Percentiles rank a stretch among this genome's conserved stretches.
These are phyloP conservation scores for Bambusicola thoracicus DNA, from an alignment of 2,113 vertebrate genomes.

Conservation along the genomic window DNA sequence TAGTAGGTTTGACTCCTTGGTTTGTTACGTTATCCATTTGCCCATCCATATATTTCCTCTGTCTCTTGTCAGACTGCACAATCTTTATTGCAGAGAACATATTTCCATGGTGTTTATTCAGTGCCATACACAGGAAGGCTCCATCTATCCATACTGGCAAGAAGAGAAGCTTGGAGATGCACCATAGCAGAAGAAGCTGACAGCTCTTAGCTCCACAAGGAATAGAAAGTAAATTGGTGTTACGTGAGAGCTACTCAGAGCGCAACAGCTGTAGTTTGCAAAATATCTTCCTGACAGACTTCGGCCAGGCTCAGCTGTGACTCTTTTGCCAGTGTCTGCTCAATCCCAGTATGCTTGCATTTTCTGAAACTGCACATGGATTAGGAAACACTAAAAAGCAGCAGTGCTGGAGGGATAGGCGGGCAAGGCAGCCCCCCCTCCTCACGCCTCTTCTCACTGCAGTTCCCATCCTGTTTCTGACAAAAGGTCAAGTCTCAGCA, in stretches of 20 bases:
- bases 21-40: neutral
- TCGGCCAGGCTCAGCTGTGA: neutral
- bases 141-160: neutral
- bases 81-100: neutral
- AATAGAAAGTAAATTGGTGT: neutral
- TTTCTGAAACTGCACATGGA: neutral
- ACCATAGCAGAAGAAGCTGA: neutral
- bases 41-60: neutral
- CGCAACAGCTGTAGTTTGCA: neutral
- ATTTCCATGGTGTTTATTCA: neutral
- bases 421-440: neutral
- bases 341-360: neutral
- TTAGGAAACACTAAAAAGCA: neutral
- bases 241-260: neutral
- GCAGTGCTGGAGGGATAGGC: neutral
- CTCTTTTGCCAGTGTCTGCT: neutral
- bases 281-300: neutral
- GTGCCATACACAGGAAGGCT: neutral
- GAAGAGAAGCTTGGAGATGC: neutral
- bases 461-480: neutral
- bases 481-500: neutral
- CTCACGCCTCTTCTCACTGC: rapidly evolving
- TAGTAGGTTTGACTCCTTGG: neutral
- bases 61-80: neutral
- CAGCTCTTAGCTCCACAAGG: neutral